Conservation (phyloP, 2,113 vertebrate genomes). For the Peromyscus maniculatus region DNA sequence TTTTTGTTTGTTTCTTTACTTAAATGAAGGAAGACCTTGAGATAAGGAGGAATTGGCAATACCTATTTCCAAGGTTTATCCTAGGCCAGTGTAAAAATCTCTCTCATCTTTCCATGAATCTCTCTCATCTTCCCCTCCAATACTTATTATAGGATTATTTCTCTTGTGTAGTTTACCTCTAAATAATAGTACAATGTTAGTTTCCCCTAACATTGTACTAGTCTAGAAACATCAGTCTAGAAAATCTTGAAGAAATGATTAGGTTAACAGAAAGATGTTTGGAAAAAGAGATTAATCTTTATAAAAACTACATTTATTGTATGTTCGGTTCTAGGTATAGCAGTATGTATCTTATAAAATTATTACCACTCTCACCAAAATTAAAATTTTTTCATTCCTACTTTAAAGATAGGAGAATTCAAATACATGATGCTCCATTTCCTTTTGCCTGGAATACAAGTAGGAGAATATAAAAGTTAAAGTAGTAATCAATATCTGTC, state of each 20-base stretch:
- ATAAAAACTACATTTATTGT: neutral
- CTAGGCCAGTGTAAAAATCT: neutral
- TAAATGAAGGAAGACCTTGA: slow-evolving; percentile 8
- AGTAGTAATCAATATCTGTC: neutral
- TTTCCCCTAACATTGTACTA: neutral
- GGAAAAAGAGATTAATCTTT: neutral
- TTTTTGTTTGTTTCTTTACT: neutral
- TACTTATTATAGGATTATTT: neutral
- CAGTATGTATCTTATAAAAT: neutral
- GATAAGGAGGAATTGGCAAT: neutral
- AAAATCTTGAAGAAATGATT: neutral
- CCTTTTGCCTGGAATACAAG: neutral
- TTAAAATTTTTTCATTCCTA: neutral
- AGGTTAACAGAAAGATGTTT: neutral
- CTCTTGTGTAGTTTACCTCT: neutral
- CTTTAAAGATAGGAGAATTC: neutral
- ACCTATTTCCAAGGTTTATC: slow-evolving; percentile 3
- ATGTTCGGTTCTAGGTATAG: neutral
- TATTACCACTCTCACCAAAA: neutral
- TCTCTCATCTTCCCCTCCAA: neutral
- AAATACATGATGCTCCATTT: neutral
- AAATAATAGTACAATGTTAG: neutral
- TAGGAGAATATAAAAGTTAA: slow-evolving; percentile 17
- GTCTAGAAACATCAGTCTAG: neutral
- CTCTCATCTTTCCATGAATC: neutral